phyloP scores from a whole-genome alignment of 2,797 vertebrate genomes.

The Apogon talboti region DNA sequence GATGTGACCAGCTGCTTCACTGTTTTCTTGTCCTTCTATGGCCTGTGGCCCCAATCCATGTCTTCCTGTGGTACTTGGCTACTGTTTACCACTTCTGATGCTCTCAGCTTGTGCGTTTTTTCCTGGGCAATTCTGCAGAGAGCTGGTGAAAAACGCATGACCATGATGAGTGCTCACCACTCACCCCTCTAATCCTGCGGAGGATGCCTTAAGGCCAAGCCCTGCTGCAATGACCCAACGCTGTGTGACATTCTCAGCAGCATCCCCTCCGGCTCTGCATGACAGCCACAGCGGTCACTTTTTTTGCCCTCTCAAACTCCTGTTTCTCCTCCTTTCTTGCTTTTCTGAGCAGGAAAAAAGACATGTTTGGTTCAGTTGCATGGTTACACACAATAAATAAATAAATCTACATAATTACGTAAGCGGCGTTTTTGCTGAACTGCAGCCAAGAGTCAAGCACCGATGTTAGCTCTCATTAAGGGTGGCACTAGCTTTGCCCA shows the following conservation, averaged over 20 bases:
- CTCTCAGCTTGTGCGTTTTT: conserved; percentile 48
- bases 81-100: conserved; percentile 50
- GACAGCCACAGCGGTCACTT: conserved; percentile 49
- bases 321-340: conserved; percentile 17
- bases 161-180: conserved; percentile 61
- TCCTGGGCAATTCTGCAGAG: conserved; percentile 16
- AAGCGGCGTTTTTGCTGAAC: conserved; percentile 61
- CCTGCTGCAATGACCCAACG: conserved; percentile 60
- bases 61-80: conserved; percentile 60
- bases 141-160: conserved; percentile 54
- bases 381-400: conserved; percentile 80
- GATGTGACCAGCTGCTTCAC: conserved; percentile 60
- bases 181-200: conserved; percentile 69
- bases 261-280: conserved; percentile 59
- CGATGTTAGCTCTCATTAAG: conserved; percentile 51
- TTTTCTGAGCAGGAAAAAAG: conserved; percentile 44
- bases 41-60: conserved; percentile 47
- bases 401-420: conserved; percentile 78
- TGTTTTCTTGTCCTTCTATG: conserved; percentile 42
- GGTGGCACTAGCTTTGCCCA: conserved; percentile 24
- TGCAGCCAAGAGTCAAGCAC: conserved; percentile 42
- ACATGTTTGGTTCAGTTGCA: conserved; percentile 71
- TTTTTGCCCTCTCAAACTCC: conserved; percentile 17
- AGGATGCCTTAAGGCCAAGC: conserved; percentile 66
- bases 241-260: conserved; percentile 69